Percentiles rank a stretch among this genome's conserved stretches.
Conservation (phyloP, 2,113 vertebrate genomes). For the Eleginops maclovinus region DNA sequence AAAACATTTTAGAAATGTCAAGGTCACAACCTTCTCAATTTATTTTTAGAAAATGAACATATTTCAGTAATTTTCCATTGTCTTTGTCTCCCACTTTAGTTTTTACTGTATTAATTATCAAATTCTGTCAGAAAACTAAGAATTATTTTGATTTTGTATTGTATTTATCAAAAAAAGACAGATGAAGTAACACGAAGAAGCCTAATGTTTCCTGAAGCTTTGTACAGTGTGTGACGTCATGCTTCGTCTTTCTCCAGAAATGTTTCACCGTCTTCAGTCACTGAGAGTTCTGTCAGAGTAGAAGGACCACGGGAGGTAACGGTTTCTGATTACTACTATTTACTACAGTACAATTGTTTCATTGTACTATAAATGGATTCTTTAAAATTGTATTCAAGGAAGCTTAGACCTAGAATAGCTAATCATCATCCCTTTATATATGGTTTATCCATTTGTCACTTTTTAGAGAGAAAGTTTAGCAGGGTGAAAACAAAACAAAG, state of each 20-base stretch:
- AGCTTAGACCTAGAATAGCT: neutral
- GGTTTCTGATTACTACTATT: neutral
- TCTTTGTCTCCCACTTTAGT: neutral
- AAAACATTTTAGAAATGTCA: neutral
- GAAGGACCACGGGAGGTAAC: conserved; percentile 41
- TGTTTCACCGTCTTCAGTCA: conserved; percentile 14
- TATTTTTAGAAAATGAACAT: too few relatives aligned
- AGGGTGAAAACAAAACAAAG: conserved; percentile 3
- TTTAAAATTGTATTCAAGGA: neutral
- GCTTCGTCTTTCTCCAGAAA: conserved; percentile 60
- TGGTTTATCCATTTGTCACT: neutral
- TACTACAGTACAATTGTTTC: too few relatives aligned
- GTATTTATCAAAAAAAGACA: neutral
- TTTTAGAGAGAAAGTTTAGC: neutral
- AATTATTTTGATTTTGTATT: neutral
- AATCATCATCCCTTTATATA: neutral
- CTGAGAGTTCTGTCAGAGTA: neutral
- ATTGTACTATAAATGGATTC: neutral
- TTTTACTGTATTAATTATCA: neutral
- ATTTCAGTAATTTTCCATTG: neutral
- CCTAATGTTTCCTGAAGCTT: conserved; percentile 27
- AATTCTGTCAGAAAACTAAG: too few relatives aligned
- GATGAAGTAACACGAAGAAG: conserved; percentile 18
- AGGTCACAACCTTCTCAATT: too few relatives aligned
- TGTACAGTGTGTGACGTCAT: conserved; percentile 53